Conservation (phyloP, 2,113 vertebrate genomes). For the Prinia subflava region DNA sequence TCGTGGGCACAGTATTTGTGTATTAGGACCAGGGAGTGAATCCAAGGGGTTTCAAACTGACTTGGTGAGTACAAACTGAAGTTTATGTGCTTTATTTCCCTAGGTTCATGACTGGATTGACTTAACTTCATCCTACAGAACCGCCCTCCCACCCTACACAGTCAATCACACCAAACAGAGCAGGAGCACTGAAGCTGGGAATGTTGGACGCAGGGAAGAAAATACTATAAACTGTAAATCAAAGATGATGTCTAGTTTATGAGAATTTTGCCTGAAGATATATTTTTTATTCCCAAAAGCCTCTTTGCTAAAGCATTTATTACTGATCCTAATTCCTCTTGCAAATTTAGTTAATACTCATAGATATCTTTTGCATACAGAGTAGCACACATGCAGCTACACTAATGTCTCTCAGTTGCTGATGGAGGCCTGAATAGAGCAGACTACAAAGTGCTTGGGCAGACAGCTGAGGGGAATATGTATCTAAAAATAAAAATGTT, state of each 20-base stretch:
- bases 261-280: constrained; percentile 74
- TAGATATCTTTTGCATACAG: constrained; percentile 75
- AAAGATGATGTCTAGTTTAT: constrained; percentile 77
- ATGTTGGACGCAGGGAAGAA: constrained; percentile 65
- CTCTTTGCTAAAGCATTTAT: constrained; percentile 78
- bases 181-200: constrained; percentile 56
- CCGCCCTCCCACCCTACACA: constrained; percentile 29
- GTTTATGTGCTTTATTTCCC: neutral
- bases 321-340: constrained; percentile 75
- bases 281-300: constrained; percentile 75
- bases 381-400: constrained; percentile 57
- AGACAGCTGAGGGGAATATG: neutral
- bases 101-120: constrained; percentile 39
- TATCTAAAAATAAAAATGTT: neutral
- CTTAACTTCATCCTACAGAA: constrained; percentile 34
- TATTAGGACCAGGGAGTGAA: neutral
- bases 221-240: constrained; percentile 75
- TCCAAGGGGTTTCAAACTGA: neutral
- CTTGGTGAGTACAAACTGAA: neutral
- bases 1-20: neutral
- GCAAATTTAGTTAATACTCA: constrained; percentile 77
- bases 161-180: constrained; percentile 59
- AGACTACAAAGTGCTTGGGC: neutral
- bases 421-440: neutral
- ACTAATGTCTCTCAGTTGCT: constrained; percentile 24